Evolutionary conservation across 2,888 invertebrate genomes (phyloP).

Genomic region (Cephus spinipes): DNA sequence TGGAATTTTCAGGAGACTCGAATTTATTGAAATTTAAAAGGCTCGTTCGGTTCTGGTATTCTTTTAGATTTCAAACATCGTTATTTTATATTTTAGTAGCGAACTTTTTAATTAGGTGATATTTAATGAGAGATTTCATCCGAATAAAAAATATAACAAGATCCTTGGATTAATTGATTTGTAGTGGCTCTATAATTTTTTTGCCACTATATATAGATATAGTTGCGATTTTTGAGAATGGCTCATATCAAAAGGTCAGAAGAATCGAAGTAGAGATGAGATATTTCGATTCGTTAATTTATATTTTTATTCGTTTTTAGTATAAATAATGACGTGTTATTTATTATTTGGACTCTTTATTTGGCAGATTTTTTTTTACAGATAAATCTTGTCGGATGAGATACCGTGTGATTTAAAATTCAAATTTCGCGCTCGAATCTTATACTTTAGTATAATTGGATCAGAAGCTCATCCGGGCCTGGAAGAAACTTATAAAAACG

Average conservation of each 20-base stretch:
- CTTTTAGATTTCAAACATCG: neutral
- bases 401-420: neutral
- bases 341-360: neutral
- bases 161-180: neutral
- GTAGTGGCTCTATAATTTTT: neutral
- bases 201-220: neutral
- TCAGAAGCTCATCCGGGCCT: neutral
- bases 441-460: neutral
- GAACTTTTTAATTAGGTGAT: neutral
- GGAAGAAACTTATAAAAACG: neutral
- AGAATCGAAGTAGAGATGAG: neutral
- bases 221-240: no score
- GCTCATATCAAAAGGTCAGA: neutral
- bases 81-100: neutral
- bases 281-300: neutral
- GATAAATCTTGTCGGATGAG: neutral
- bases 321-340: neutral
- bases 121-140: neutral
- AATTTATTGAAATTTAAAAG: neutral
- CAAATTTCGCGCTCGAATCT: neutral
- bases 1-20: no score
- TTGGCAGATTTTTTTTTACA: neutral
- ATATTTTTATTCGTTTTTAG: neutral
- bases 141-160: neutral
- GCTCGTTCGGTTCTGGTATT: neutral